These are phyloP conservation scores for Alaudala cheleensis DNA, from an alignment of 2,113 vertebrate species.

Conservation along the genomic window DNA sequence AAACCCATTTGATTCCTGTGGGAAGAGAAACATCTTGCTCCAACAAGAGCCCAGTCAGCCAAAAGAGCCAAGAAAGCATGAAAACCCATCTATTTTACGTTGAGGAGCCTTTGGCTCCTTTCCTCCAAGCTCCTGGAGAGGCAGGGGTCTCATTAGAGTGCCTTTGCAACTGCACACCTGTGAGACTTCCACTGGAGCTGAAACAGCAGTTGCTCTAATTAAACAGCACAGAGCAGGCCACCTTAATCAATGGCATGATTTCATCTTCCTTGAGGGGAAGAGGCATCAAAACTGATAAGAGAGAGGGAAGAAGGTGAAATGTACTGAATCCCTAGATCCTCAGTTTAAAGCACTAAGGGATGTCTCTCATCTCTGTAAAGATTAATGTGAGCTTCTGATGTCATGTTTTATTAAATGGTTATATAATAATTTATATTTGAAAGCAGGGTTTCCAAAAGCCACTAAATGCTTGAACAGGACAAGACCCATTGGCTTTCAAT, in stretches of 20 bases:
- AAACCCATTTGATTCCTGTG: not conserved
- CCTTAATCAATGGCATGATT: constrained; percentile 11
- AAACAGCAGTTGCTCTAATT: constrained; percentile 31
- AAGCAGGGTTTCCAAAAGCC: constrained; percentile 27
- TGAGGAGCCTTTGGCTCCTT: not conserved
- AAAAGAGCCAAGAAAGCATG: not conserved
- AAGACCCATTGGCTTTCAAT: constrained; percentile 1
- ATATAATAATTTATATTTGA: constrained; percentile 36
- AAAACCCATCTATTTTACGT: not conserved
- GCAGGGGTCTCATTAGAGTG: not conserved
- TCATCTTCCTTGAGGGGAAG: constrained; percentile 11
- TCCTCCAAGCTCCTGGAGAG: not conserved
- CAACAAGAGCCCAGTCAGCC: not conserved
- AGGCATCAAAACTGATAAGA: not conserved
- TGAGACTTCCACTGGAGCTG: not conserved
- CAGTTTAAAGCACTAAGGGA: not conserved
- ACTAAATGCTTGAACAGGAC: constrained; percentile 21
- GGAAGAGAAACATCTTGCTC: not conserved
- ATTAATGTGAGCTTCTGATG: constrained; percentile 21
- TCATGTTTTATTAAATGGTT: constrained; percentile 36
- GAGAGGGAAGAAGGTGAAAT: not conserved
- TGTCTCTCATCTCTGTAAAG: constrained; percentile 13
- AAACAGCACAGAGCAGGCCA: not conserved
- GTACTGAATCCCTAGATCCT: not conserved
- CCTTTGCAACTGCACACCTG: not conserved